Evolutionary conservation across 2,888 invertebrate species (phyloP).

Genomic region (Noctua pronuba): DNA sequence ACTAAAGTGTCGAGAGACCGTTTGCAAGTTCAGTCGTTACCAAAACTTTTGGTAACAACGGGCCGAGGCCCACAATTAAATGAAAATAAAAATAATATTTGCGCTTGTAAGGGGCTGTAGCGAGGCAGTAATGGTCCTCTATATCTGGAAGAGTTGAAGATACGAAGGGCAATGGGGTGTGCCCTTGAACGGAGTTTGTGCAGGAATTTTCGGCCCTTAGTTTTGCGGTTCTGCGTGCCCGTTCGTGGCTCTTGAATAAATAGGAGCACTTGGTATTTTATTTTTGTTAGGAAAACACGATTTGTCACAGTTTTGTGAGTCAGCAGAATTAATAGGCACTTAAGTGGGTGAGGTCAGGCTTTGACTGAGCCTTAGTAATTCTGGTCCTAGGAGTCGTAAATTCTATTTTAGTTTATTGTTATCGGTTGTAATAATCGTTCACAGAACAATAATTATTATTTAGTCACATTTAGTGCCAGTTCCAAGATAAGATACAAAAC

Average conservation of each 20-base stretch:
- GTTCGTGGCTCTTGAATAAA: constrained; percentile 24
- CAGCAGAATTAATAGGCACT: constrained; percentile 24
- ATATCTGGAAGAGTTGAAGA: constrained; percentile 43
- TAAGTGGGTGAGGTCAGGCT: not conserved
- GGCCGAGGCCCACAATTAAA: constrained; percentile 48
- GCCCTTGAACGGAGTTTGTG: constrained; percentile 27
- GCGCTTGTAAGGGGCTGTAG: constrained; percentile 42
- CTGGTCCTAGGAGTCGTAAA: not conserved
- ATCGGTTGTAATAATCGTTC: not conserved
- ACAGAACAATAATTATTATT: not conserved
- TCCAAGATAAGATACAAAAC: not conserved
- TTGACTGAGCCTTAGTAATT: constrained; percentile 10
- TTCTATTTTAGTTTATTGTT: not conserved
- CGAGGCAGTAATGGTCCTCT: constrained; percentile 37
- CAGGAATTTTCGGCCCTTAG: constrained; percentile 23
- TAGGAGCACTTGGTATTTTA: constrained; percentile 22
- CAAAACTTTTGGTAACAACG: constrained; percentile 47
- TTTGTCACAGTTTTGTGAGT: constrained; percentile 22
- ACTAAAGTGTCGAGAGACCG: constrained; percentile 49
- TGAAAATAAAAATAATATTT: constrained; percentile 61
- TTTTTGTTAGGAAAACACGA: constrained; percentile 15
- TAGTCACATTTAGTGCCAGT: not conserved
- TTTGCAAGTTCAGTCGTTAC: constrained; percentile 56
- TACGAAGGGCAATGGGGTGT: constrained; percentile 32
- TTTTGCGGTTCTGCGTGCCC: constrained; percentile 25